phyloP scores from a whole-genome alignment of 1,140 invertebrate genomes.

The Mizuhopecten yessoensis region DNA sequence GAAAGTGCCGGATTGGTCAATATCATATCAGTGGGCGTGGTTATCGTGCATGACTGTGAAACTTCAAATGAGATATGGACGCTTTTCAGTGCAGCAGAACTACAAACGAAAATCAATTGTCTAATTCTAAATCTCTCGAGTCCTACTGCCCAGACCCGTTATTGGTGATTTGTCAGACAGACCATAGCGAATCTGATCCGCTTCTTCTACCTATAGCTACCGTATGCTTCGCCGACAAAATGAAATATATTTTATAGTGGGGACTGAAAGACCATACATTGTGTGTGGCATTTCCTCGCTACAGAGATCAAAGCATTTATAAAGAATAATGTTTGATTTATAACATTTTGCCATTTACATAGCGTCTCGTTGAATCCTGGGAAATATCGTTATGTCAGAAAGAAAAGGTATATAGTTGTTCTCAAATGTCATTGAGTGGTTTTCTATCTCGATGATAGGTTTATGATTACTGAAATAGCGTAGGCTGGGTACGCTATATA shows the following conservation, averaged over 20 bases:
- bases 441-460: background rate
- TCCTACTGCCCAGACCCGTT: background rate
- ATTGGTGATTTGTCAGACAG: background rate
- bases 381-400: background rate
- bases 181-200: background rate
- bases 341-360: background rate
- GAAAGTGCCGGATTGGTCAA: too few species aligned
- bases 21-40: too few species aligned
- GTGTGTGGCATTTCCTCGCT: background rate
- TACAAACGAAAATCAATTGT: background rate
- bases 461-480: background rate
- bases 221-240: background rate
- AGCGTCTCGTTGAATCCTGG: background rate
- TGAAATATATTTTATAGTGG: background rate
- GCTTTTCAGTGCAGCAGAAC: background rate
- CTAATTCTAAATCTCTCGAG: background rate
- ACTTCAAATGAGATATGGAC: background rate
- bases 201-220: background rate
- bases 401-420: background rate
- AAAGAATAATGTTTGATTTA: background rate
- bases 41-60: background rate
- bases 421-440: background rate
- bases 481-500: background rate
- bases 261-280: background rate
- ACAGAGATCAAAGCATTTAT: background rate